A percentile compares a stretch with the other conserved stretches of the same genome.
phyloP scores from a whole-genome alignment of 92 coral and sea anemone genomes.

The Chrysogorgia sp. region DNA sequence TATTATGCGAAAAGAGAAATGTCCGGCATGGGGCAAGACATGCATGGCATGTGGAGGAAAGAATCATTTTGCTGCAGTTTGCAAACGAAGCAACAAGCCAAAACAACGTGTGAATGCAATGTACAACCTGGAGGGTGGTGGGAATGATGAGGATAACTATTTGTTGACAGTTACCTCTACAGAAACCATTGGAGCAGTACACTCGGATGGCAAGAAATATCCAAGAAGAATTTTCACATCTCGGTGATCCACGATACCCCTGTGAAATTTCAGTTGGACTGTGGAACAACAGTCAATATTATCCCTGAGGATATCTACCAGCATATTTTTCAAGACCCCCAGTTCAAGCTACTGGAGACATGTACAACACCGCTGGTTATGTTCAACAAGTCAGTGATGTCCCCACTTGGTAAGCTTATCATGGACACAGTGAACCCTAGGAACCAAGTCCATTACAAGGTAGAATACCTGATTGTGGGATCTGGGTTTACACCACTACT shows the following conservation, averaged over 20 bases:
- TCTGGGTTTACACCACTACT: slow-evolving; percentile 36
- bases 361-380: too few relatives aligned
- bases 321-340: too few relatives aligned
- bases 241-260: slow-evolving; percentile 14
- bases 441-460: slow-evolving; percentile 23
- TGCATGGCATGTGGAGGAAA: slow-evolving; percentile 43
- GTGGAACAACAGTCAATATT: too few relatives aligned
- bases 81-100: neutral
- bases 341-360: too few relatives aligned
- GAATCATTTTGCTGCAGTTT: slow-evolving; percentile 61
- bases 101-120: slow-evolving; percentile 13
- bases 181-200: slow-evolving; percentile 10
- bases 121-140: slow-evolving; percentile 4
- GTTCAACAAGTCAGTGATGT: slow-evolving; percentile 27
- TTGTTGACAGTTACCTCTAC: slow-evolving; percentile 27
- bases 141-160: slow-evolving; percentile 43
- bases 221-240: slow-evolving; percentile 48
- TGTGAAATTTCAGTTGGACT: slow-evolving; percentile 43
- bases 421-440: slow-evolving; percentile 39
- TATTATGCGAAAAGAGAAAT: slow-evolving; percentile 44
- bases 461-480: slow-evolving; percentile 40
- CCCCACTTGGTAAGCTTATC: slow-evolving; percentile 32
- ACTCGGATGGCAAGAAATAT: neutral
- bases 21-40: slow-evolving; percentile 53
- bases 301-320: too few relatives aligned